Base-by-base conservation (phyloP, 1,140 invertebrate genomes). In the Wiebesia pumilae region DNA sequence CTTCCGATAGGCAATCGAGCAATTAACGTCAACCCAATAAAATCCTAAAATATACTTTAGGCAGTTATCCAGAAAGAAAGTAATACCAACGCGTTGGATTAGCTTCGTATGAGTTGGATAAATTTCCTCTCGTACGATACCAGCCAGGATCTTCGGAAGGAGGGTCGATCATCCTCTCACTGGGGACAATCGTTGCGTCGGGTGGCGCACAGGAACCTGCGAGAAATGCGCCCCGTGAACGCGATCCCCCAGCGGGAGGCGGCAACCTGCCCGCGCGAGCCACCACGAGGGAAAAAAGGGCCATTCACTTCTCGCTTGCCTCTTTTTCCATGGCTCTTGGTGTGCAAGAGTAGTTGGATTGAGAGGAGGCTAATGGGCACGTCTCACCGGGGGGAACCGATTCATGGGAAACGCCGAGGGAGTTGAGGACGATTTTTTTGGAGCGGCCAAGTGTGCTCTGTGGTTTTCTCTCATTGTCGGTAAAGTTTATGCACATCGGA, bases 401-500 rank as follows among this genome's bases (percentile, higher is more conserved):
- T 92, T 92, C 90, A 91, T 90, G 89, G 88, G 90, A 90, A 91
- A 91, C 85, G 87, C 85, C 87, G 73, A 88, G 87, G 89, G 87
- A 77, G 80, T 85, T n/a, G 24, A 0, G n/a, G 43, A 0, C 30
- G 69, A 75, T 83, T 9, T 27, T 85, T 88, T 62, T 10, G 58
- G 10, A 62, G 24, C 58, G 84, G 40, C 79, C 85, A 73, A 88
- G 83, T 81, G 87, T 62, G 84, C 81, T 69, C 78, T 88, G 88
- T 88, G 87, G 89, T 89, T 88, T 89, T 90, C 35, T 54, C 19
- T 43, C 40, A 75, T 43, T 43, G 71, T 43, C 43, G 24, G 1
- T 9, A 2, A 6, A 12, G 24, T 24, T 10, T 2, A 62, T 62
- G 27, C 27, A 14, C 58, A 62, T 27, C 21, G 21, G 3, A 24